phyloP scores from a whole-genome alignment of 2,888 invertebrate genomes.

The Ariolimax columbianus region DNA sequence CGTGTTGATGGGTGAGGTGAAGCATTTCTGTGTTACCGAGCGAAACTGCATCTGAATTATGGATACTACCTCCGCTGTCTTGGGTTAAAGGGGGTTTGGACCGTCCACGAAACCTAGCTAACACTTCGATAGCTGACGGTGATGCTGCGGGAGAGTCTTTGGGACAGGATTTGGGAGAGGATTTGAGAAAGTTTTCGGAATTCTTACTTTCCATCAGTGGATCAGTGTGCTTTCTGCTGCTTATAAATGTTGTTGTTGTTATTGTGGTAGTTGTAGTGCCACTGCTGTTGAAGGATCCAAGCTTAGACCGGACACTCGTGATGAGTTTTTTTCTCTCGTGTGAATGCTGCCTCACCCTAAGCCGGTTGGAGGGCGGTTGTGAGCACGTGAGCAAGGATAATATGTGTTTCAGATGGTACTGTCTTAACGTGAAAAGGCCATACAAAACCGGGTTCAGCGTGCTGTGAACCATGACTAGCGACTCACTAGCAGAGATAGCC shows the following conservation, averaged over 20 bases:
- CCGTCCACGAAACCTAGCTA: background rate
- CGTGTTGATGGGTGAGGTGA: background rate
- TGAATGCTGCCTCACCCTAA: background rate
- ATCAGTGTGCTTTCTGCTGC: background rate
- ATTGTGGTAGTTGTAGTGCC: background rate
- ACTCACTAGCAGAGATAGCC: slow-evolving; percentile 69
- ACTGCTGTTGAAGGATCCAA: background rate
- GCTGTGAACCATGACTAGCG: slow-evolving; percentile 76
- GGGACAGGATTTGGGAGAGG: background rate
- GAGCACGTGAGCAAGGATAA: slow-evolving; percentile 41
- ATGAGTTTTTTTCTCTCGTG: slow-evolving; percentile 30
- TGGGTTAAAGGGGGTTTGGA: background rate
- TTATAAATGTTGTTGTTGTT: background rate
- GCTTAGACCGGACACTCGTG: slow-evolving; percentile 11
- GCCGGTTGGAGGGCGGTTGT: background rate
- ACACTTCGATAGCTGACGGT: background rate
- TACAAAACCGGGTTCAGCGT: slow-evolving; percentile 80
- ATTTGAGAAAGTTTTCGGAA: too few relatives aligned
- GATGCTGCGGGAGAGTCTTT: background rate
- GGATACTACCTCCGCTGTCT: too few relatives aligned
- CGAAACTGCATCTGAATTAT: background rate
- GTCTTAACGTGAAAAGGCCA: slow-evolving; percentile 75
- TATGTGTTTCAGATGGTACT: slow-evolving; percentile 52
- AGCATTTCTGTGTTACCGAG: background rate
- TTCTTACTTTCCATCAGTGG: background rate